Percentiles rank a stretch among this genome's conserved stretches.
phyloP scores from a whole-genome alignment of 92 coral and sea anemone genomes.

The Umimayanthus kanabou region DNA sequence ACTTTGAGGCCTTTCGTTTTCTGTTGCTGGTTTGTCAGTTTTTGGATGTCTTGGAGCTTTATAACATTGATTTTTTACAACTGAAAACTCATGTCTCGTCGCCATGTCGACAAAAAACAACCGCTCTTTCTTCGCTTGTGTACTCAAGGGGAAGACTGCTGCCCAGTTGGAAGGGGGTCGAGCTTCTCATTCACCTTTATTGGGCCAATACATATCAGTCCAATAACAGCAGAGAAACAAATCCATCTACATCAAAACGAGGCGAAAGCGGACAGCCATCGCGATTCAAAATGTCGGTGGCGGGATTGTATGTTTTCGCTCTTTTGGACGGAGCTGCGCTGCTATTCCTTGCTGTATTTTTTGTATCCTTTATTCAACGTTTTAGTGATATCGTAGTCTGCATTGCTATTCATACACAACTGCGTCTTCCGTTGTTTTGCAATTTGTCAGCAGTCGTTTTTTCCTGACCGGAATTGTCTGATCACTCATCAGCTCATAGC shows the following conservation, averaged over 20 bases:
- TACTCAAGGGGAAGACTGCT: conserved; percentile 31
- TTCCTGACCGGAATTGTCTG: background rate
- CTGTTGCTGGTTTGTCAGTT: conserved; percentile 85
- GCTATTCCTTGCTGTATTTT: conserved; percentile 90
- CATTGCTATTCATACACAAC: background rate
- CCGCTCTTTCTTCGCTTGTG: conserved; percentile 30
- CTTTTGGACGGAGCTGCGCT: conserved; percentile 92
- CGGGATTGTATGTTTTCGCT: conserved; percentile 80
- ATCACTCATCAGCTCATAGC: too few relatives aligned
- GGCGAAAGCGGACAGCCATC: conserved; percentile 44
- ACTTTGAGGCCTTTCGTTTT: conserved; percentile 62
- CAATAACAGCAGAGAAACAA: background rate
- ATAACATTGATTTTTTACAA: conserved; percentile 88
- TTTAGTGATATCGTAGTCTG: background rate
- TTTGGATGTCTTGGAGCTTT: conserved; percentile 91
- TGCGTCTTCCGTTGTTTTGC: background rate
- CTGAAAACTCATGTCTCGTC: conserved; percentile 86
- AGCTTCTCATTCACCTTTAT: background rate
- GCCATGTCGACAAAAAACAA: conserved; percentile 94
- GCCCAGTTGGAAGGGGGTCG: conserved; percentile 3
- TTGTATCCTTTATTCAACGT: conserved; percentile 80
- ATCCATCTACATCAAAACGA: conserved; percentile 38
- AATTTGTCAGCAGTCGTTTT: background rate
- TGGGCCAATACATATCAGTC: background rate
- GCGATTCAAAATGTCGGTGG: conserved; percentile 74